Conservation (phyloP, 2,888 invertebrate genomes). For the Lysandra bellargus region DNA sequence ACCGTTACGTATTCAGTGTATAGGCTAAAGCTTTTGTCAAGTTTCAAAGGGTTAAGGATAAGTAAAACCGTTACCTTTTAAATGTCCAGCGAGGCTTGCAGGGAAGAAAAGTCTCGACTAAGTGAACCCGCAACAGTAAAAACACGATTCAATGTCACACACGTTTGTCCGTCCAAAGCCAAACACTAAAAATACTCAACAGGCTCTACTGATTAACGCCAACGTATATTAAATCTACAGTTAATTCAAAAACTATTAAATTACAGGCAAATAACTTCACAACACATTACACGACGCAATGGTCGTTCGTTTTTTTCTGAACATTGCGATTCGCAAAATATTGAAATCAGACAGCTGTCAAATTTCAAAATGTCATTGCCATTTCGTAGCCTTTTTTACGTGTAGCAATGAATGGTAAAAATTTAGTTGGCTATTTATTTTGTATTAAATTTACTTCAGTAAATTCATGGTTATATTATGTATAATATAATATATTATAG, state of each 20-base stretch:
- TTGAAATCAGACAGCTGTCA: constrained; percentile 38
- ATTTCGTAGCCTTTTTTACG: constrained; percentile 37
- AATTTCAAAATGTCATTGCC: constrained; percentile 39
- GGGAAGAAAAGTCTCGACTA: constrained; percentile 67
- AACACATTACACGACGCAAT: constrained; percentile 57
- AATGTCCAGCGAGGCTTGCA: constrained; percentile 67
- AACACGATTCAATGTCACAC: constrained; percentile 56
- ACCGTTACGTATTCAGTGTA: background rate
- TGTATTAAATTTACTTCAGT: background rate
- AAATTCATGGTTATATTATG: background rate
- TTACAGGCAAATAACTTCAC: constrained; percentile 66
- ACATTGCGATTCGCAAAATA: constrained; percentile 38
- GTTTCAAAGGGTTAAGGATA: constrained; percentile 33
- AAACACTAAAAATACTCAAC: constrained; percentile 54
- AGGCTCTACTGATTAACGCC: constrained; percentile 49
- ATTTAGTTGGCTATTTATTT: background rate
- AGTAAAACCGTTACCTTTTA: constrained; percentile 73
- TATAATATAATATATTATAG: background rate
- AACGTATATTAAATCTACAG: constrained; percentile 54
- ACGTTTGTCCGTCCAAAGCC: constrained; percentile 56
- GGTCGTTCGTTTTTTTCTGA: constrained; percentile 43
- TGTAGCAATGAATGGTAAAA: background rate
- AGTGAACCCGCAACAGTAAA: constrained; percentile 51
- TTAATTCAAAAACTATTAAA: constrained; percentile 58
- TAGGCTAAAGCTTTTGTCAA: background rate